Percentiles rank a stretch among this genome's conserved stretches.
Conservation (phyloP, 2,113 vertebrate species). For the Erpornis zantholeuca region DNA sequence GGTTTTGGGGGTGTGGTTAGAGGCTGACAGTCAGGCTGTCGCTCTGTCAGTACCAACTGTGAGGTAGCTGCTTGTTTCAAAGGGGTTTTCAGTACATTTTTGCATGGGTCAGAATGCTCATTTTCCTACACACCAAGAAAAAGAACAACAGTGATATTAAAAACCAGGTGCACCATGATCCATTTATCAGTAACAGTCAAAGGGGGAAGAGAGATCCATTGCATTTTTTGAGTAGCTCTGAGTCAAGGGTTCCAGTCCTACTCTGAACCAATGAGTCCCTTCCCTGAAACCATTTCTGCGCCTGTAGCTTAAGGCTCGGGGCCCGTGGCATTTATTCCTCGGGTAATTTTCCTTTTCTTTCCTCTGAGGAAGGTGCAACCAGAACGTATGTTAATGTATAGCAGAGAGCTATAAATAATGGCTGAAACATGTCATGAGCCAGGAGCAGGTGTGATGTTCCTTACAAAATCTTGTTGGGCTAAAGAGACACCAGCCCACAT, state of each 20-base stretch:
- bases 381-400: accelerated
- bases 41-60: slow-evolving; percentile 41
- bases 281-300: background rate
- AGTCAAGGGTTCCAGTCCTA: background rate
- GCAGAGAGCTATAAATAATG: background rate
- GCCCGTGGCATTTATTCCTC: accelerated
- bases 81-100: slow-evolving; percentile 64
- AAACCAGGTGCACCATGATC: background rate
- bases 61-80: slow-evolving; percentile 64
- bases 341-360: background rate
- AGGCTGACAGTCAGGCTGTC: slow-evolving; percentile 71
- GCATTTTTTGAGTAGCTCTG: accelerated
- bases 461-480: background rate
- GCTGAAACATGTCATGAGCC: background rate
- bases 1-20: slow-evolving; percentile 88
- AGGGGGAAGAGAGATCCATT: accelerated
- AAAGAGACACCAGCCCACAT: background rate
- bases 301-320: accelerated
- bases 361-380: background rate
- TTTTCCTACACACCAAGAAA: slow-evolving; percentile 71
- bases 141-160: background rate
- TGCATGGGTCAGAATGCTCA: slow-evolving; percentile 67
- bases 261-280: background rate
- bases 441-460: background rate
- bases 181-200: accelerated